Conservation (phyloP, 2,797 vertebrate species). For the Limosa lapponica region DNA sequence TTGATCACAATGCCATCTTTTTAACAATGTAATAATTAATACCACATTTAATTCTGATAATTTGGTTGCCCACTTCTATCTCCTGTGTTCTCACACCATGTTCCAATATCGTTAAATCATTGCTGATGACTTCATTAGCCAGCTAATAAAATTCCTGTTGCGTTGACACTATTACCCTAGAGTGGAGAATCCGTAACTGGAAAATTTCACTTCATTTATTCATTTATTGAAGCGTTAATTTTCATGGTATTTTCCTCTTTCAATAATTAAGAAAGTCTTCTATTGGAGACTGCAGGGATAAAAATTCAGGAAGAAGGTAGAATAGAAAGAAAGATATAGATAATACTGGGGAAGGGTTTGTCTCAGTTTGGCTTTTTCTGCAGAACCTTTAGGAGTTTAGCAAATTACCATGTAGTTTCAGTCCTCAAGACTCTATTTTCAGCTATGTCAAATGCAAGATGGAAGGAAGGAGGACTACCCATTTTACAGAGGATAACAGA, state of each 20-base stretch:
- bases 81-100: neutral
- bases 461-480: neutral
- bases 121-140: constrained; percentile 3
- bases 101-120: constrained; percentile 17
- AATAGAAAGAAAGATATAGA: neutral
- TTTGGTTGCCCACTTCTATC: neutral
- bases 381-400: neutral
- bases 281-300: neutral
- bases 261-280: neutral
- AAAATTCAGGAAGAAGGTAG: neutral
- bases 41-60: neutral
- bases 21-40: neutral
- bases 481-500: neutral
- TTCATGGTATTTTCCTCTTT: neutral
- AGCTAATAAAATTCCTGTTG: neutral
- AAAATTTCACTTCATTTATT: neutral
- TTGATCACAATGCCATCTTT: neutral
- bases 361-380: neutral
- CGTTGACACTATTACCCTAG: neutral
- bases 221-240: neutral
- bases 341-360: neutral
- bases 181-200: neutral
- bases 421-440: neutral
- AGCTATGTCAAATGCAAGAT: neutral
- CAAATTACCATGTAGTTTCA: neutral